Evolutionary conservation across 2,113 vertebrate species (phyloP), one percentile per base, ranked within the genome.

Genomic region (Bolborhynchus lineola): DNA sequence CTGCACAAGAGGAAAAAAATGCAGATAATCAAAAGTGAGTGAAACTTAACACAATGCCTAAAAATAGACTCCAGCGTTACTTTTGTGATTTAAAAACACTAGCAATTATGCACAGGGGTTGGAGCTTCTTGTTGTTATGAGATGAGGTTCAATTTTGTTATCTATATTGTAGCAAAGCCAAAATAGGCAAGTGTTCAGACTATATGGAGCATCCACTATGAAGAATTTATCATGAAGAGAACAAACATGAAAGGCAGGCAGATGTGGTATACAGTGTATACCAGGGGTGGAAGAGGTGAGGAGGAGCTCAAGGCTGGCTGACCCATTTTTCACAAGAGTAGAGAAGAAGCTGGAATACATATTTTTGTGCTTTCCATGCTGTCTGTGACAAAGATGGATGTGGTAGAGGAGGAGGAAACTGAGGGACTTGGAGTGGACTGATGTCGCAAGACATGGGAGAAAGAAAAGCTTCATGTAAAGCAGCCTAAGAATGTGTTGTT

Each of bases 1-100:
- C 78, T 91, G 87, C 84, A 79, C 91, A 92, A 87, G 82, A 96
- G 92, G 96, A 95, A 96, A 95, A 95, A 96, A 95, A 95, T 92
- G 71, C 26, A 91, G 86, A 72, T 96, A 91, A 80, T 87, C 88
- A 92, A 72, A 81, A 94, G 41, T 84, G 81, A 95, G 93, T 84
- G 83, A 96, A 94, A 95, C 90, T 93, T 88, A 92, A 90, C 53
- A 57, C 71, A n/a, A 6, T 28, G 23, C 76, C 92, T 93, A 87
- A 94, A 94, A 95, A 95, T 95, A 96, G 77, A 35, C 9, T 35
- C 20, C 1, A 7, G 8, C 69, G 37, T 95, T 64, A 41, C 69
- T 82, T 85, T 63, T 86, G 33, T 75, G 60, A 57, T 52, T 90
- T 85, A 81, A 93, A 96, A 94, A 64, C 85, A 62, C 86, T 15